These are phyloP conservation scores for Leucoptera coffeella DNA, from an alignment of 2,888 invertebrate genomes.

Conservation along the genomic window DNA sequence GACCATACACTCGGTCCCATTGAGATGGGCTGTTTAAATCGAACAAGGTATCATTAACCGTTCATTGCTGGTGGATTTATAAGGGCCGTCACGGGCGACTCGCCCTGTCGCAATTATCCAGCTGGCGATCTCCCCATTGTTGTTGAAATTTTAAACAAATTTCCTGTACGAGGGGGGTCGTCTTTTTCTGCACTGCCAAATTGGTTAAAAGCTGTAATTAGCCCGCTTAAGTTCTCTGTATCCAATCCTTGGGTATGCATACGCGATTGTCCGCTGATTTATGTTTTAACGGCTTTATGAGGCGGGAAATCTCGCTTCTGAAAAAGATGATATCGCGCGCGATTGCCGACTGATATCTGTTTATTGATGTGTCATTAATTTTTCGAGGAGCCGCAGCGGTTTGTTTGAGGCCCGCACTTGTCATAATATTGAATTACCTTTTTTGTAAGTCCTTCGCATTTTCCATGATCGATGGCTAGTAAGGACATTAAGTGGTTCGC, in stretches of 20 bases:
- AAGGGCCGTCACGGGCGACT: conserved; percentile 27
- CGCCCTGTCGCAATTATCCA: conserved; percentile 39
- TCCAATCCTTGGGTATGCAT: conserved; percentile 25
- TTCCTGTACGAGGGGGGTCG: conserved; percentile 44
- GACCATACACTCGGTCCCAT: too few relatives aligned
- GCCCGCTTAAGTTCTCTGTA: conserved; percentile 25
- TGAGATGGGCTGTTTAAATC: conserved; percentile 23
- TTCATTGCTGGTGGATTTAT: conserved; percentile 38
- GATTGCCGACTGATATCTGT: background rate
- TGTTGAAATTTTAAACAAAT: conserved; percentile 53
- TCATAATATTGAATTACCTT: too few relatives aligned
- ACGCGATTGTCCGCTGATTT: conserved; percentile 16
- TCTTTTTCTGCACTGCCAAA: conserved; percentile 46
- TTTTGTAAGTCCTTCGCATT: too few relatives aligned
- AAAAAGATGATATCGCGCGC: background rate
- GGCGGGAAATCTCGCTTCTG: conserved; percentile 12
- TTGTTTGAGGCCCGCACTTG: too few relatives aligned
- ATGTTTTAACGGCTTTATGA: conserved; percentile 21
- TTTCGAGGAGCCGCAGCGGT: too few relatives aligned
- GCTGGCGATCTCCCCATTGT: conserved; percentile 46
- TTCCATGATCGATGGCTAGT: background rate
- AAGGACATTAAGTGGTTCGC: background rate
- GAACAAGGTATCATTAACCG: conserved; percentile 39
- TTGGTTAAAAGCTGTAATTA: conserved; percentile 52
- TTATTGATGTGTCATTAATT: too few relatives aligned